phyloP scores from a whole-genome alignment of 2,797 vertebrate species.

The Tapera naevia region DNA sequence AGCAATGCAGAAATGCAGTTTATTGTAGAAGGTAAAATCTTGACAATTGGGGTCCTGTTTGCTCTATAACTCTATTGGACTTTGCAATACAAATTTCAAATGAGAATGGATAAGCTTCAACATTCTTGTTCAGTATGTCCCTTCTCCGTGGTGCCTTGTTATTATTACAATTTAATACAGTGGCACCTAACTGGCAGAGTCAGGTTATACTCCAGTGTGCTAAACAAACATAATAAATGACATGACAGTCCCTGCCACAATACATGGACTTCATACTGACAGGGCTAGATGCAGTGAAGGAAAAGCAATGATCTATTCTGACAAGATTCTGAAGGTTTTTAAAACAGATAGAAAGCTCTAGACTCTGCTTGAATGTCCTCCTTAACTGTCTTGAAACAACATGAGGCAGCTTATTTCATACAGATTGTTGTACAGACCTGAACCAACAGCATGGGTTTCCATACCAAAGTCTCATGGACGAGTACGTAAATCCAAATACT shows the following conservation, averaged over 20 bases:
- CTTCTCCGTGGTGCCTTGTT: conserved; percentile 19
- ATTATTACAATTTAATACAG: conserved; percentile 35
- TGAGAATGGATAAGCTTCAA: not conserved
- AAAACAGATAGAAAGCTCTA: conserved; percentile 4
- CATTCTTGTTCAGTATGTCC: not conserved
- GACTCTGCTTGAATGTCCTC: not conserved
- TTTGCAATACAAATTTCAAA: not conserved
- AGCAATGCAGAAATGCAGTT: not conserved
- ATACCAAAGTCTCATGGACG: not conserved
- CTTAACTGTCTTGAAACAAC: not conserved
- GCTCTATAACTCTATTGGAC: not conserved
- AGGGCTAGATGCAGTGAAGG: not conserved
- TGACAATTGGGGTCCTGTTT: not conserved
- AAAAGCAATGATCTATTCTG: conserved; percentile 42
- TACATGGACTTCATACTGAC: conserved; percentile 39
- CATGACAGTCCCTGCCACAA: conserved; percentile 44
- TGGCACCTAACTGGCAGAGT: conserved; percentile 42
- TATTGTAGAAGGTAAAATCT: not conserved
- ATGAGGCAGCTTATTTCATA: not conserved
- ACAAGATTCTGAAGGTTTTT: conserved; percentile 56
- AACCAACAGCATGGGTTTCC: not conserved
- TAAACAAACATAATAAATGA: conserved; percentile 57
- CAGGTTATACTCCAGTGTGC: conserved; percentile 15
- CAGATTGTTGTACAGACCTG: not conserved
- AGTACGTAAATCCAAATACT: not conserved